Base-by-base conservation (phyloP, 1,140 invertebrate genomes). In the Trachymyrmex cornetzi region DNA sequence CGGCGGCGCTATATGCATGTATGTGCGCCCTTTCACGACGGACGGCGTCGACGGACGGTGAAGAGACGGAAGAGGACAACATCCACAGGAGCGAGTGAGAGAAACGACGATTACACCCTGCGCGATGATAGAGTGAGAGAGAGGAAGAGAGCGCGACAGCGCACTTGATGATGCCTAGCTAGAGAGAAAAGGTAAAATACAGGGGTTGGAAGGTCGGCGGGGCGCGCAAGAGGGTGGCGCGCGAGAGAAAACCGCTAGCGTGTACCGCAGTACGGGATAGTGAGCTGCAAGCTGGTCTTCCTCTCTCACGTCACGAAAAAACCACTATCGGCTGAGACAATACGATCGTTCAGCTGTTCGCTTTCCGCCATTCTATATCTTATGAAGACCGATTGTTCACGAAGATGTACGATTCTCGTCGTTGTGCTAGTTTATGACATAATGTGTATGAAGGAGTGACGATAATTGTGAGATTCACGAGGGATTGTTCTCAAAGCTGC, bases 201-300 rank as follows among this genome's bases (percentile, higher is more conserved):
- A 57, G 66, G 50, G 50, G 84, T 74, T 22, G 67, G 72, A 74
- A 12, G 88, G 79, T 44, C 30, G 77, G 67, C 44, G 34, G 59
- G 22, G 2, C 38, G 6, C 66, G 22, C 16, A 66, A 61, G 71
- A 77, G 91, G 87, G 80, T 61, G 84, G 67, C 55, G 81, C 88
- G 89, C 92, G 91, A 91, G 93, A 94, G 93, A 93, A 93, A 94
- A 93, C 90, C 89, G 90, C 91, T 92, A 93, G 92, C 89, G 91
- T 94, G 91, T 94, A 93, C 94, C 90, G 94, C 94, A 95, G 94
- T 94, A 94, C 89, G 92, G 93, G 91, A 92, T 93, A 91, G 89
- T 81, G 92, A 93, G 92, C 93, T 92, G 79, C 63, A 64, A 90
- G 81, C 86, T 92, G 86, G 91, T 88, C 92, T 90, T 38, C 67